Base-by-base conservation (phyloP, 2,797 vertebrate genomes). In the Oreortyx pictus region DNA sequence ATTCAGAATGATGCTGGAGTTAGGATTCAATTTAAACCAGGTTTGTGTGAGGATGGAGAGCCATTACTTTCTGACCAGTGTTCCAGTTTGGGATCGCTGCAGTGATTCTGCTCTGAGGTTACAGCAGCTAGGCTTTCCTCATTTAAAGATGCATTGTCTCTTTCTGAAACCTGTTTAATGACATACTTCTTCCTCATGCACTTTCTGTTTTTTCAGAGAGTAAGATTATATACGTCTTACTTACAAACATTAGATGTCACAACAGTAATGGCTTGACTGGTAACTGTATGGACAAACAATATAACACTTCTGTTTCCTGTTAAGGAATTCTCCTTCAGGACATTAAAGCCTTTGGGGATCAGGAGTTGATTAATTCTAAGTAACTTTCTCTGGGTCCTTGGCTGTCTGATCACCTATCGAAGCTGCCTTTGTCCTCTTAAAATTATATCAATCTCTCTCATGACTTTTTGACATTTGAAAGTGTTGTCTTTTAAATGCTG, bases 21-120 rank as follows among this genome's bases (percentile, higher is more conserved):
- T 97, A 98, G 99, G 97, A 99, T 99, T 97, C 99, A 99, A 97
- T 99, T 99, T 95, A 99, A 99, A 96, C 99, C 99, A 98, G 99
- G 99, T 99, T 81, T 95, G 97, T 97, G 78, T 82, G 79, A 92
- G 90, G 93, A 79, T 86, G 89, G 82, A 93, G 76, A 94, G 94
- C 60, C 2, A 1, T 88, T 91, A 39, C 52, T 79, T 89, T 93
- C 85, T 73, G 57, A 62, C 70, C 87, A 83, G 73, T 65, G 66
- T 90, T 93, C 70, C 85, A 68, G 39, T 82, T 76, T 41, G 94
- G 92, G 57, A 64, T 89, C 67, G 67, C 68, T 82, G 7, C 60
- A 62, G 49, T 44, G 64, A 43, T 41, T 74, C 59, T 60, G 66
- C 71, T 70, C 46, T 29, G 79, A 87, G 82, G 83, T 89, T 88